Conservation (phyloP, 2,113 vertebrate species). For the Andinoacara biseriatus region DNA sequence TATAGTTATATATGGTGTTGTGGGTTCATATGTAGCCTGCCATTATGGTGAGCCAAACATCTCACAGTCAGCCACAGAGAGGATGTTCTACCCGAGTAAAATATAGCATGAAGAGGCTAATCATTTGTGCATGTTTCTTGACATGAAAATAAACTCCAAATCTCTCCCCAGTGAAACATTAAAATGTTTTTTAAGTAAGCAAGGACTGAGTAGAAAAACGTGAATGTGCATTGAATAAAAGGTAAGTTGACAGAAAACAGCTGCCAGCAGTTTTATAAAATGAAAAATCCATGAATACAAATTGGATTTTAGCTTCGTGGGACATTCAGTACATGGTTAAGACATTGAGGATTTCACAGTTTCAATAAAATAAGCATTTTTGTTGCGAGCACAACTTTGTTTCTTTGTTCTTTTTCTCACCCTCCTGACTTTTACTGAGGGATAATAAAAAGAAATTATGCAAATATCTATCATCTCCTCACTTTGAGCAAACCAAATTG, state of each 20-base stretch:
- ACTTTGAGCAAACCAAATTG: conserved; percentile 31
- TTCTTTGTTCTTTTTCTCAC: conserved; percentile 15
- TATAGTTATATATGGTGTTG: not conserved
- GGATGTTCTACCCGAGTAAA: not conserved
- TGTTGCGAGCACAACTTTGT: conserved; percentile 29
- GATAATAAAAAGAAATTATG: conserved; percentile 42
- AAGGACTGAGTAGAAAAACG: not conserved
- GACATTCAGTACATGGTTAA: conserved; percentile 39
- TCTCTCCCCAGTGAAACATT: not conserved
- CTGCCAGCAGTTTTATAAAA: conserved; percentile 45
- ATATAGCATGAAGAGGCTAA: not conserved
- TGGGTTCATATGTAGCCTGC: conserved; percentile 9
- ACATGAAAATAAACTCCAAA: conserved; percentile 5
- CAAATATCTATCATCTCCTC: conserved; percentile 14
- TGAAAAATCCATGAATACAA: conserved; percentile 65
- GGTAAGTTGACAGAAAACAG: conserved; percentile 50
- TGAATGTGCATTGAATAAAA: conserved; percentile 22
- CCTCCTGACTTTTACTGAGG: conserved; percentile 3
- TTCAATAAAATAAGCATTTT: conserved; percentile 44
- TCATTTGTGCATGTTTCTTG: not conserved
- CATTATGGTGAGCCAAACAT: conserved; percentile 18
- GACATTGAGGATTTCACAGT: conserved; percentile 18
- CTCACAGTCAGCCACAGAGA: conserved; percentile 2
- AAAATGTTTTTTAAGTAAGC: not conserved
- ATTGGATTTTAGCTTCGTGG: conserved; percentile 57